Conservation (phyloP, 1,140 invertebrate genomes). For the Drosophila pseudoobscura region DNA sequence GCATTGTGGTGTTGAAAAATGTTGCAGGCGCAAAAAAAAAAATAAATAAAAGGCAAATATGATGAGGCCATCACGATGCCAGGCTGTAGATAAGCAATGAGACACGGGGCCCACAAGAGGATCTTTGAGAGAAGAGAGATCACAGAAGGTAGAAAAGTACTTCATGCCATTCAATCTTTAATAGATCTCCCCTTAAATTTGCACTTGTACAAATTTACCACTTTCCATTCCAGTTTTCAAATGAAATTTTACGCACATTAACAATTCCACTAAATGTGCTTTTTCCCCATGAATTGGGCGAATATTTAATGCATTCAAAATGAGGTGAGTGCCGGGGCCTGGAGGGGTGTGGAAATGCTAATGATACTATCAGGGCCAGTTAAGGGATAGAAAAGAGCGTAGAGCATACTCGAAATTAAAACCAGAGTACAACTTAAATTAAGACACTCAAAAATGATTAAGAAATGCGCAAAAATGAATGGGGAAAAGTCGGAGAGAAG, state of each 20-base stretch:
- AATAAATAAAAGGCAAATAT: slow-evolving; percentile 54
- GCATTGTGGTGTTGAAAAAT: slow-evolving; percentile 79
- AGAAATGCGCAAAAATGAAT: slow-evolving; percentile 59
- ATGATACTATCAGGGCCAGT: slow-evolving; percentile 70
- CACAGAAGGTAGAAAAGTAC: no score
- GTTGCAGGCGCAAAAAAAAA: slow-evolving; percentile 23
- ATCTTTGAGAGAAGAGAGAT: no score
- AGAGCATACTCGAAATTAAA: slow-evolving; percentile 61
- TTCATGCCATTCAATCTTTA: background rate
- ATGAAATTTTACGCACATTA: background rate
- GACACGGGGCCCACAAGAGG: slow-evolving; percentile 12
- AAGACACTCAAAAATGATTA: slow-evolving; percentile 78
- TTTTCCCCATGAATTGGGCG: background rate
- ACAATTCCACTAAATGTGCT: slow-evolving; percentile 1
- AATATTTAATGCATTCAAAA: slow-evolving; percentile 21
- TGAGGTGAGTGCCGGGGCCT: no score
- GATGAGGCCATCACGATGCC: slow-evolving; percentile 78
- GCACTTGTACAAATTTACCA: background rate
- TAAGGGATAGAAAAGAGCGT: slow-evolving; percentile 29
- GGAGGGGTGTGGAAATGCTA: slow-evolving; percentile 47
- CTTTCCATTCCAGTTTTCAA: background rate
- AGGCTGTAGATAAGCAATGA: slow-evolving; percentile 41
- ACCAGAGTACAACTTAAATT: slow-evolving; percentile 71
- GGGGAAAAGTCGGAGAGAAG: background rate
- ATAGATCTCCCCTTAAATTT: no score